Evolutionary conservation across 2,888 invertebrate genomes (phyloP).

Genomic region (Pseudanteris insignis): DNA sequence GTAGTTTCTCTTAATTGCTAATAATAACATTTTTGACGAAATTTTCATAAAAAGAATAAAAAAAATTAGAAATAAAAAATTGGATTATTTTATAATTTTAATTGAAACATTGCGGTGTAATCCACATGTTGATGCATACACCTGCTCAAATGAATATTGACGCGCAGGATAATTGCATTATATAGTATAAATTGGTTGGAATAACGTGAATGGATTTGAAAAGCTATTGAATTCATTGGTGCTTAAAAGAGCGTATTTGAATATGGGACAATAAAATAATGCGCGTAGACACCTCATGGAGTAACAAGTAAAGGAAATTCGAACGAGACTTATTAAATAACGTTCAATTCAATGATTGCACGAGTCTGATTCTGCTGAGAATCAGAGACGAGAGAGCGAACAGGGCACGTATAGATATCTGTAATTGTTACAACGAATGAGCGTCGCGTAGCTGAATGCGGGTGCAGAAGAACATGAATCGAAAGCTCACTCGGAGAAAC

Average conservation of each 20-base stretch:
- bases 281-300: constrained; percentile 7
- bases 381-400: constrained; percentile 15
- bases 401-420: constrained; percentile 15
- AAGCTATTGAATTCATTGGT: constrained; percentile 11
- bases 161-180: constrained; percentile 9
- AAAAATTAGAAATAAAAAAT: too few species aligned
- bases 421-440: constrained; percentile 37
- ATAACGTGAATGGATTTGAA: constrained; percentile 3
- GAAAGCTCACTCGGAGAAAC: constrained; percentile 19
- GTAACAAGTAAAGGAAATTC: constrained; percentile 22
- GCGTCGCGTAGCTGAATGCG: constrained; percentile 25
- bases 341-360: constrained; percentile 25
- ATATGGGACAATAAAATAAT: constrained; percentile 5
- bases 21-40: too few species aligned
- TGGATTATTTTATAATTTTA: too few species aligned
- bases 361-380: constrained; percentile 18
- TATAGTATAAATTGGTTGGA: constrained; percentile 5
- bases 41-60: too few species aligned
- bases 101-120: too few species aligned
- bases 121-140: not conserved
- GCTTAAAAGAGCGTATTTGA: constrained; percentile 18
- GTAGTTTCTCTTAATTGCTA: too few species aligned
- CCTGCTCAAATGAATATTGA: constrained; percentile 9
- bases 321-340: constrained; percentile 23
- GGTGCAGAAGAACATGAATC: constrained; percentile 22